Conservation (phyloP, 1,140 invertebrate species). For the Plodia interpunctella region DNA sequence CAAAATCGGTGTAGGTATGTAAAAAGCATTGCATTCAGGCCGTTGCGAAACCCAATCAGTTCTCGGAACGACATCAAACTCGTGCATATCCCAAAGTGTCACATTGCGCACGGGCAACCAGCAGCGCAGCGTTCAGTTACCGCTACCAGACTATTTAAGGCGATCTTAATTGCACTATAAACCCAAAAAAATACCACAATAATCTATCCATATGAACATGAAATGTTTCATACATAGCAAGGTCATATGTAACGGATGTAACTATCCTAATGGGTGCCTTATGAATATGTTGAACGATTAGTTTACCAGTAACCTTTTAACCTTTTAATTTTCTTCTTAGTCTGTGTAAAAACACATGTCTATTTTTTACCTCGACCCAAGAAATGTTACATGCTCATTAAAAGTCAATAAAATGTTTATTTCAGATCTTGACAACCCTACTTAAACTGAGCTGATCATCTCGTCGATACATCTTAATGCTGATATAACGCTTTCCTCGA, state of each 20-base stretch:
- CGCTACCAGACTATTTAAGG: constrained; percentile 22
- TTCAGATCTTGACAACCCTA: constrained; percentile 3
- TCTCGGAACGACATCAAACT: constrained; percentile 10
- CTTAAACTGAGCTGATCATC: constrained; percentile 29
- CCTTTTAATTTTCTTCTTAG: too few species aligned
- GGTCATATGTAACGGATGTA: constrained; percentile 8
- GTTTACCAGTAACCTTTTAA: too few species aligned
- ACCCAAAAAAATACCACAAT: constrained; percentile 35
- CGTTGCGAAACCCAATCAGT: neutral
- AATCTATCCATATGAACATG: constrained; percentile 19
- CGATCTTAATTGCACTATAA: constrained; percentile 38
- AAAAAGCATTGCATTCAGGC: neutral
- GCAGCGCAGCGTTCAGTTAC: constrained; percentile 19
- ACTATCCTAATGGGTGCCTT: neutral
- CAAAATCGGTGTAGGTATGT: neutral
- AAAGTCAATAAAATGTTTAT: too few species aligned
- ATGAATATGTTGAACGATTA: too few species aligned
- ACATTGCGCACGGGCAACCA: constrained; percentile 23
- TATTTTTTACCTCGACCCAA: too few species aligned
- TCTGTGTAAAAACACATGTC: too few species aligned
- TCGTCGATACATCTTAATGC: constrained; percentile 33
- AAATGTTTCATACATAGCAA: neutral
- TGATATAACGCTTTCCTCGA: constrained; percentile 26
- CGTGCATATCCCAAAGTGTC: constrained; percentile 14
- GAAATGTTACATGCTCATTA: too few species aligned